Percentiles rank a stretch among this genome's conserved stretches.
phyloP scores from a whole-genome alignment of 1,140 invertebrate genomes.

The Sesamia nonagrioides region DNA sequence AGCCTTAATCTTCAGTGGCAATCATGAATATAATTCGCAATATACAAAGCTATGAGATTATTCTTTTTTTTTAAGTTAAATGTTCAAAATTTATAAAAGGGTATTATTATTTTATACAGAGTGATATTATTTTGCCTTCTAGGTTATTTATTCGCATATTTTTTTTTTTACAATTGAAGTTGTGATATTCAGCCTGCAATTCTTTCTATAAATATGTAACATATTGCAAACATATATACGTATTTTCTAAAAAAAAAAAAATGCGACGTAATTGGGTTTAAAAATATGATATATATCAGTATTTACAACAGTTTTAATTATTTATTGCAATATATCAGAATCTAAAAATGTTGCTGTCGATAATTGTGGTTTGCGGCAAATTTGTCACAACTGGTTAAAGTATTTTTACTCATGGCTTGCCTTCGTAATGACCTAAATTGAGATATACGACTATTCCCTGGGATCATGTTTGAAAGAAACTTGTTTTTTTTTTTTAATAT shows the following conservation, averaged over 20 bases:
- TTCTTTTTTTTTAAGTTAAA: conserved; percentile 6
- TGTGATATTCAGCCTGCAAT: conserved; percentile 7
- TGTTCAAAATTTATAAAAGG: conserved; percentile 22
- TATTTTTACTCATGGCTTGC: background rate
- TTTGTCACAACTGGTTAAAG: conserved; percentile 25
- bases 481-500: conserved; percentile 7
- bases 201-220: conserved; percentile 8
- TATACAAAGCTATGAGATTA: conserved; percentile 44
- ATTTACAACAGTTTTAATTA: background rate
- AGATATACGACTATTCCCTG: background rate
- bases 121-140: conserved; percentile 27
- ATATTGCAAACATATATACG: conserved; percentile 27
- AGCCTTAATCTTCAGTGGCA: conserved; percentile 5
- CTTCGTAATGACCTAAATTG: background rate
- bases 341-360: background rate
- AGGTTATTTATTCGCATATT: conserved; percentile 21
- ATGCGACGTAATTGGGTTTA: background rate
- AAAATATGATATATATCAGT: conserved; percentile 10
- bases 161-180: conserved; percentile 18
- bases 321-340: background rate
- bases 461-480: conserved; percentile 14
- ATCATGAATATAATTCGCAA: background rate
- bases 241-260: conserved; percentile 12
- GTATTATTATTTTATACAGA: conserved; percentile 37
- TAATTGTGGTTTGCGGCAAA: background rate